Evolutionary conservation across 2,888 invertebrate genomes (phyloP).

Genomic region (Branchipolynoe longqiensis): DNA sequence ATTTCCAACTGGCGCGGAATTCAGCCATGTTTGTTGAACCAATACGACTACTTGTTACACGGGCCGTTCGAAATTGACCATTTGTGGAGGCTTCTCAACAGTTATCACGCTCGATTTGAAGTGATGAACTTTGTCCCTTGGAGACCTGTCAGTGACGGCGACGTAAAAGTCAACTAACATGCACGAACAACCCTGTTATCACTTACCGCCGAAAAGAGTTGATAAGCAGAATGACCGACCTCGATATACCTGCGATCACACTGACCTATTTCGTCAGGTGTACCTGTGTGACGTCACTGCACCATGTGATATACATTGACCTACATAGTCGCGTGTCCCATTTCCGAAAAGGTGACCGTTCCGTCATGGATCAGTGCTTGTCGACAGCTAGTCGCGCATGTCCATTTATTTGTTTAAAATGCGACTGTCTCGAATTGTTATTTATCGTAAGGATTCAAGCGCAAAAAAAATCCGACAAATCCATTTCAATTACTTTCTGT

Average conservation of each 20-base stretch:
- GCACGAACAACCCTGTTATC: neutral
- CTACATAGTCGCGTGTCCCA: neutral
- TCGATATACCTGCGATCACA: conserved; percentile 23
- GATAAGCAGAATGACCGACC: conserved; percentile 14
- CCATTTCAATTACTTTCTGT: too few species aligned
- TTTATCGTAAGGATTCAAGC: too few species aligned
- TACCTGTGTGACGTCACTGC: conserved; percentile 51
- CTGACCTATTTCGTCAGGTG: conserved; percentile 16
- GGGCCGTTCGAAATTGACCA: neutral
- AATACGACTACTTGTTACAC: neutral
- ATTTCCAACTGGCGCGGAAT: too few species aligned
- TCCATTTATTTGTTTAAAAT: too few species aligned
- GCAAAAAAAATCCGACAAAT: too few species aligned
- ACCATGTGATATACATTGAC: conserved; percentile 39
- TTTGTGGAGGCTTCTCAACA: neutral
- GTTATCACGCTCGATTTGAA: neutral
- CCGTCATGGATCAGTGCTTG: too few species aligned
- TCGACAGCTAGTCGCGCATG: too few species aligned
- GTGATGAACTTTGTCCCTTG: neutral
- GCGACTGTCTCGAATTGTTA: too few species aligned
- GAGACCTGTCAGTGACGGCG: neutral
- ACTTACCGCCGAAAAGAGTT: conserved; percentile 40
- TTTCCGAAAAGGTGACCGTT: too few species aligned
- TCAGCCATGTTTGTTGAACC: too few species aligned
- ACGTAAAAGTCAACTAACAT: too few species aligned